Evolutionary conservation across 2,113 vertebrate genomes (phyloP).

Genomic region (Sebastes fasciatus): DNA sequence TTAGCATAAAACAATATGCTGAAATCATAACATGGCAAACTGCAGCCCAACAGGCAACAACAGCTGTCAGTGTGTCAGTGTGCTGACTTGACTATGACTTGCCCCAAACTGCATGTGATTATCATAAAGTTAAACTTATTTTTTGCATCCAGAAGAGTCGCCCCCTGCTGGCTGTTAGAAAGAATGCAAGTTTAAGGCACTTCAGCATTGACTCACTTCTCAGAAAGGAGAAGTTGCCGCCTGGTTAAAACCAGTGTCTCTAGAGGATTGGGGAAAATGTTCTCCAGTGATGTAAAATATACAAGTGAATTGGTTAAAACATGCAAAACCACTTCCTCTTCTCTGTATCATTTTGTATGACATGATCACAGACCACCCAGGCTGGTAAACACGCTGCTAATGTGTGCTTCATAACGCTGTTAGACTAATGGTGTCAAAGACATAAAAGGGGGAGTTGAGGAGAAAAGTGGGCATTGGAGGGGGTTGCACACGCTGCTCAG

Average conservation of each 20-base stretch:
- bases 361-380: not conserved
- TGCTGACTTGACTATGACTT: too few relatives aligned
- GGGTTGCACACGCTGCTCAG: slow-evolving; percentile 46
- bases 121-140: too few relatives aligned
- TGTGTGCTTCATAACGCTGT: not conserved
- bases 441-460: slow-evolving; percentile 34
- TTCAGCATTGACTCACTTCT: too few relatives aligned
- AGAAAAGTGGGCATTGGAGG: slow-evolving; percentile 30
- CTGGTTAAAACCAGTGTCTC: not conserved
- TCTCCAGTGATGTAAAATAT: not conserved
- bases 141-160: too few relatives aligned
- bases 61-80: too few relatives aligned
- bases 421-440: slow-evolving; percentile 16
- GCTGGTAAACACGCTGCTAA: not conserved
- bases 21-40: too few relatives aligned
- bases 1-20: too few relatives aligned
- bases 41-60: too few relatives aligned
- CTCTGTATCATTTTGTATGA: not conserved
- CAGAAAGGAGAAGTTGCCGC: too few relatives aligned
- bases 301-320: not conserved
- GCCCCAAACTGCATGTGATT: too few relatives aligned
- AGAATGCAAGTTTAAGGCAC: too few relatives aligned
- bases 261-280: not conserved
- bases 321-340: slow-evolving; percentile 11
- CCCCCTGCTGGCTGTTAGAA: too few relatives aligned